Evolutionary conservation across 2,888 invertebrate genomes (phyloP).

Genomic region (Andrena flavipes): DNA sequence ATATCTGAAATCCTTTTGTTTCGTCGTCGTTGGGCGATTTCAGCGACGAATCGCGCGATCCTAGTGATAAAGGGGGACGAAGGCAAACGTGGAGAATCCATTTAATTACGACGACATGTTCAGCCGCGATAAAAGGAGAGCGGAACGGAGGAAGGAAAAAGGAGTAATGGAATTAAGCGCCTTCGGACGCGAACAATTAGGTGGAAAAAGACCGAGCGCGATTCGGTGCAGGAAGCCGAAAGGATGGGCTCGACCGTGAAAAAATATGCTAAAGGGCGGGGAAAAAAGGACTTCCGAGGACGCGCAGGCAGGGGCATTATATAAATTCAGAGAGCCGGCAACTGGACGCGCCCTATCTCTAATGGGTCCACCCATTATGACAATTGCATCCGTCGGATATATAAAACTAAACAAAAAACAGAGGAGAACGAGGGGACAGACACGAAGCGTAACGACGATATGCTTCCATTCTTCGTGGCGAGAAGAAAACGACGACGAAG

Average conservation of each 20-base stretch:
- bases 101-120: slow-evolving; percentile 42
- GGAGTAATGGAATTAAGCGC: slow-evolving; percentile 42
- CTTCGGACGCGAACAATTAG: slow-evolving; percentile 59
- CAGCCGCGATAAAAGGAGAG: slow-evolving; percentile 1
- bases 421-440: slow-evolving; percentile 43
- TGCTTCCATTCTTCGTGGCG: background rate
- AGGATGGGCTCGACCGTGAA: slow-evolving; percentile 56
- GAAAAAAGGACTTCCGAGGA: slow-evolving; percentile 54
- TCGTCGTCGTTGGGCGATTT: background rate
- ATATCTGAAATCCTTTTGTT: background rate
- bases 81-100: slow-evolving; percentile 10
- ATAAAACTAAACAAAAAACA: slow-evolving; percentile 66
- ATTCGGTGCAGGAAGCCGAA: slow-evolving; percentile 42
- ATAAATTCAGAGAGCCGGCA: slow-evolving; percentile 72
- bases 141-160: background rate
- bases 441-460: slow-evolving; percentile 34
- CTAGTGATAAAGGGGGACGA: background rate
- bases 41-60: no score
- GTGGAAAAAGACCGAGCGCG: slow-evolving; percentile 45
- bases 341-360: slow-evolving; percentile 49
- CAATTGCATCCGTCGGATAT: slow-evolving; percentile 73
- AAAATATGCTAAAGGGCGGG: slow-evolving; percentile 61
- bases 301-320: slow-evolving; percentile 71
- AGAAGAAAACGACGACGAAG: slow-evolving; percentile 15
- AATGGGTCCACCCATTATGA: slow-evolving; percentile 77